phyloP scores from a whole-genome alignment of 2,113 vertebrate species.

The Talpa occidentalis region DNA sequence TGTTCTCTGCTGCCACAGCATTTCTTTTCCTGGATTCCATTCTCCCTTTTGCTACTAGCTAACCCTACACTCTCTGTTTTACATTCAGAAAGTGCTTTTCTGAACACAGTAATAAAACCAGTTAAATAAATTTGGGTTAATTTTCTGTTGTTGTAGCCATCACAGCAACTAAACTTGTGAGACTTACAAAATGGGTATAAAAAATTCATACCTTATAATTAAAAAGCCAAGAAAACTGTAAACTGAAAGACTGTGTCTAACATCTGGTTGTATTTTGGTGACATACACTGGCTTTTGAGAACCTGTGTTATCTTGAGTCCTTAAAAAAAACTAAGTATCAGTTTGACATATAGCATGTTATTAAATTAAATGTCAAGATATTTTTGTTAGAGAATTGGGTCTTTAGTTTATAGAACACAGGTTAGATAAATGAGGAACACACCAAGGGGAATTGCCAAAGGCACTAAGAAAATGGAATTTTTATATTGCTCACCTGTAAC shows the following conservation, averaged over 20 bases:
- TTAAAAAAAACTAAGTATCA: neutral
- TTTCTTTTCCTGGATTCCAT: neutral
- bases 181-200: neutral
- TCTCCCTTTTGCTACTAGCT: neutral
- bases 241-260: neutral
- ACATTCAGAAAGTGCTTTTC: neutral
- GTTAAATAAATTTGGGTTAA: neutral
- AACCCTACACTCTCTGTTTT: neutral
- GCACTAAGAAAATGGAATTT: neutral
- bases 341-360: neutral
- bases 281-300: neutral
- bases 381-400: constrained; percentile 54
- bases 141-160: neutral
- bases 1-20: too few relatives aligned
- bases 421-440: neutral
- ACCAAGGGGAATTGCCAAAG: neutral
- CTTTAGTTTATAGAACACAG: neutral
- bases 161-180: neutral
- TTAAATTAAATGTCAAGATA: neutral
- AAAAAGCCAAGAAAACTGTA: neutral
- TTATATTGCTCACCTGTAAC: neutral
- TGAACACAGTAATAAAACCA: neutral
- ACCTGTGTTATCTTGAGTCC: neutral
- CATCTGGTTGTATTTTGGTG: neutral
- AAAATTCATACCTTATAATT: neutral